These are phyloP conservation scores for Etheostoma spectabile DNA, from an alignment of 2,113 vertebrate genomes.

Conservation along the genomic window DNA sequence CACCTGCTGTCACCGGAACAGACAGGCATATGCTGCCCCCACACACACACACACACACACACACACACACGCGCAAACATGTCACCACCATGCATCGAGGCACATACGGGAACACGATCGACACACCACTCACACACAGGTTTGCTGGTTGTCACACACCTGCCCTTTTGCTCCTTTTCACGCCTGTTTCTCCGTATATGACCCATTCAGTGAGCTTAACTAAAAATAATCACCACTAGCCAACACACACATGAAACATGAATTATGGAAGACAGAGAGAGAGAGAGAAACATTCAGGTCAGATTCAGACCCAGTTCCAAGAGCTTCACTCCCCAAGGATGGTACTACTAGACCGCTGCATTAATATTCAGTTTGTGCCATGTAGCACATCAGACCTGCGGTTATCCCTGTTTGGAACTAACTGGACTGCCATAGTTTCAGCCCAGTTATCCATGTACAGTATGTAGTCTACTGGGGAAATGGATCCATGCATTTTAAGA, in stretches of 20 bases:
- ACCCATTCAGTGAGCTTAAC: slow-evolving; percentile 49
- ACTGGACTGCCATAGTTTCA: slow-evolving; percentile 36
- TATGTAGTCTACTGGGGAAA: neutral
- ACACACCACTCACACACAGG: slow-evolving; percentile 27
- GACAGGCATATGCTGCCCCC: slow-evolving; percentile 69
- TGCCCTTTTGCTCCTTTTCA: slow-evolving; percentile 51
- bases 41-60: slow-evolving; percentile 9
- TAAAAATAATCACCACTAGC: slow-evolving; percentile 79
- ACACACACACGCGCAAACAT: neutral
- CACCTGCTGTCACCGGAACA: slow-evolving; percentile 75
- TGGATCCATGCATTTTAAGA: slow-evolving; percentile 19
- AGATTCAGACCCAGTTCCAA: slow-evolving; percentile 81
- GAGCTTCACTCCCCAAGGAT: slow-evolving; percentile 73
- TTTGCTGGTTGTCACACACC: slow-evolving; percentile 56
- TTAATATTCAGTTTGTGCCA: slow-evolving; percentile 77
- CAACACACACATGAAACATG: slow-evolving; percentile 71
- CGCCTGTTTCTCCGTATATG: slow-evolving; percentile 36
- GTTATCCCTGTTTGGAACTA: slow-evolving; percentile 46
- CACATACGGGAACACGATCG: neutral
- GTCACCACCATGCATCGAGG: neutral
- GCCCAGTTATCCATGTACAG: neutral
- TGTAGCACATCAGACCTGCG: slow-evolving; percentile 53
- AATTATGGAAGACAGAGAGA: slow-evolving; percentile 76
- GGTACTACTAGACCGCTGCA: slow-evolving; percentile 69
- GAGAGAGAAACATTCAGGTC: slow-evolving; percentile 76